Conservation (phyloP, 2,113 vertebrate genomes). For the Brevimyrus niger region DNA sequence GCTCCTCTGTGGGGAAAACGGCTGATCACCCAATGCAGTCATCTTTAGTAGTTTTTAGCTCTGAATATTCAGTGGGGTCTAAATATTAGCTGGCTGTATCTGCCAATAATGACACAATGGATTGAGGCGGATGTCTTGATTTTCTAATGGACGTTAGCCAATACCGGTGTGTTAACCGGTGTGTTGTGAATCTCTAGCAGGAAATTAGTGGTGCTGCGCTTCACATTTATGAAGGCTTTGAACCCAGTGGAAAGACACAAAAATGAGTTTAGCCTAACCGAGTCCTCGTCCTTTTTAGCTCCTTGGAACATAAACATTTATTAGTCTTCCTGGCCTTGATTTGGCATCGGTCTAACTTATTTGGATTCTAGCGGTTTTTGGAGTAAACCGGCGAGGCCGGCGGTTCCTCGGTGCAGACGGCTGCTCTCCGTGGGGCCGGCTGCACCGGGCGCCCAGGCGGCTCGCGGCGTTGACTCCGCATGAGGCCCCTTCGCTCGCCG, state of each 20-base stretch:
- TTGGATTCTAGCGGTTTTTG: not conserved
- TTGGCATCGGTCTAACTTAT: not conserved
- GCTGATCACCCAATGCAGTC: not conserved
- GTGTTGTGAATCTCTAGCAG: not conserved
- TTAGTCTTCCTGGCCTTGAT: not conserved
- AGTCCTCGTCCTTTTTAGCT: not conserved
- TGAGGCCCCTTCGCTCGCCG: not conserved
- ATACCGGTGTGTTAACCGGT: not conserved
- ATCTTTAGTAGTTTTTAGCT: not conserved
- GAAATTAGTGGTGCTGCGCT: not conserved
- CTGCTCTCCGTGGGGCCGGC: too few relatives aligned
- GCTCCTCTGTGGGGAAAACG: not conserved
- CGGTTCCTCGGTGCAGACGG: not conserved
- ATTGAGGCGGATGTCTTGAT: not conserved
- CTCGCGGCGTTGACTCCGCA: not conserved
- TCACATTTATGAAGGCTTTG: not conserved
- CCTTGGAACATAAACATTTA: not conserved
- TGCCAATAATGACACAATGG: not conserved
- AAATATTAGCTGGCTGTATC: not conserved
- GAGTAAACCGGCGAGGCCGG: not conserved
- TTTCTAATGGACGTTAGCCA: not conserved
- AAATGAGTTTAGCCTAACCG: too few relatives aligned
- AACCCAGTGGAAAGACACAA: too few relatives aligned
- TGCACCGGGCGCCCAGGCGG: not conserved
- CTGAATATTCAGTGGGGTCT: not conserved